These are phyloP conservation scores for Loris lydekkerianus DNA, from an alignment of 2,797 vertebrate species.

Conservation along the genomic window DNA sequence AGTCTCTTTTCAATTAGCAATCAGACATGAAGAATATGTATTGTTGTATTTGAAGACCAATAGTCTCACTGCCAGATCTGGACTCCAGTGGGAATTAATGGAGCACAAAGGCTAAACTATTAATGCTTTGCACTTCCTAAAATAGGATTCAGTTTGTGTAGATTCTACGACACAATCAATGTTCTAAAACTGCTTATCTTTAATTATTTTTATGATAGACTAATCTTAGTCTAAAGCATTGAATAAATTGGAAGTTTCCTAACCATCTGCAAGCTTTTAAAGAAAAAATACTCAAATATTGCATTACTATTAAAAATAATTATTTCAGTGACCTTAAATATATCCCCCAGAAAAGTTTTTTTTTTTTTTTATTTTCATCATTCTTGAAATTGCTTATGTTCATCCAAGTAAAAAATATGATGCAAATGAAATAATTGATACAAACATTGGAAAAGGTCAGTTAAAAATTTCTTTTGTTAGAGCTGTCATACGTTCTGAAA, in stretches of 20 bases:
- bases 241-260: background rate
- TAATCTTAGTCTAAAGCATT: slow-evolving; percentile 21
- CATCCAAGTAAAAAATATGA: slow-evolving; percentile 59
- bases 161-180: background rate
- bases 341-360: background rate
- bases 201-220: slow-evolving; percentile 52
- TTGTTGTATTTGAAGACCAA: slow-evolving; percentile 57
- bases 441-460: background rate
- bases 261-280: slow-evolving; percentile 2
- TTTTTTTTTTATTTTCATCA: background rate
- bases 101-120: slow-evolving; percentile 48
- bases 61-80: background rate
- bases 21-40: slow-evolving; percentile 64
- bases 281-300: slow-evolving; percentile 18
- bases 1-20: slow-evolving; percentile 88
- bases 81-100: background rate
- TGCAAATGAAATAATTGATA: slow-evolving; percentile 23
- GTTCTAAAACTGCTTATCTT: background rate
- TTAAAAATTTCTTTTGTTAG: background rate
- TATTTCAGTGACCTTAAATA: slow-evolving; percentile 20
- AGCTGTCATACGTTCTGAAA: background rate
- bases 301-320: slow-evolving; percentile 36
- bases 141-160: slow-evolving; percentile 17
- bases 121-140: slow-evolving; percentile 55
- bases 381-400: slow-evolving; percentile 50